Conservation (phyloP, 1,140 invertebrate genomes). For the Lysiphlebus fabarum region DNA sequence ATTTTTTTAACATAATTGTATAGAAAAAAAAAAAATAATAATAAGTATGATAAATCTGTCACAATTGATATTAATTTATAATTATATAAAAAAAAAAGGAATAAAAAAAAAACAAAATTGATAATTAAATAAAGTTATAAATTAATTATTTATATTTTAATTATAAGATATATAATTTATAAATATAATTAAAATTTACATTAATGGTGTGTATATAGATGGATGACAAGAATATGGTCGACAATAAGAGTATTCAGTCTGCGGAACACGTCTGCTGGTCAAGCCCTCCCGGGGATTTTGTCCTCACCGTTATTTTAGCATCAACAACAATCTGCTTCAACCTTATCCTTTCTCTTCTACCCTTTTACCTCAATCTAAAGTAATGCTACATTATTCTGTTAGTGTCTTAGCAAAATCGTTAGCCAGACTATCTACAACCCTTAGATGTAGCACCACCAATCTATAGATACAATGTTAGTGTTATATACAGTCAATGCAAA, state of each 20-base stretch:
- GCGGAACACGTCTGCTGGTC: conserved; percentile 48
- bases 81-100: too few species aligned
- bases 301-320: too few species aligned
- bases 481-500: conserved; percentile 22
- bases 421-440: conserved; percentile 26
- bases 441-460: conserved; percentile 20
- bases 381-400: conserved; percentile 48
- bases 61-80: too few species aligned
- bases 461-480: too few species aligned
- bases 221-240: conserved; percentile 24
- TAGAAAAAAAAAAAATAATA: too few species aligned
- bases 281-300: conserved; percentile 13
- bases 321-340: background rate
- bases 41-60: too few species aligned
- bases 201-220: conserved; percentile 45
- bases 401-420: conserved; percentile 49
- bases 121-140: too few species aligned
- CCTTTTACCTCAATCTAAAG: conserved; percentile 54
- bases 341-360: conserved; percentile 35
- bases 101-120: too few species aligned
- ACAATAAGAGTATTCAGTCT: conserved; percentile 45
- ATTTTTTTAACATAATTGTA: too few species aligned
- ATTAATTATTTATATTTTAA: too few species aligned
- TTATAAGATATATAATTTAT: background rate
- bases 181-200: conserved; percentile 42